Percentiles rank a stretch among this genome's conserved stretches.
Conservation (phyloP, 2,888 invertebrate species). For the Platypus cylindrus region DNA sequence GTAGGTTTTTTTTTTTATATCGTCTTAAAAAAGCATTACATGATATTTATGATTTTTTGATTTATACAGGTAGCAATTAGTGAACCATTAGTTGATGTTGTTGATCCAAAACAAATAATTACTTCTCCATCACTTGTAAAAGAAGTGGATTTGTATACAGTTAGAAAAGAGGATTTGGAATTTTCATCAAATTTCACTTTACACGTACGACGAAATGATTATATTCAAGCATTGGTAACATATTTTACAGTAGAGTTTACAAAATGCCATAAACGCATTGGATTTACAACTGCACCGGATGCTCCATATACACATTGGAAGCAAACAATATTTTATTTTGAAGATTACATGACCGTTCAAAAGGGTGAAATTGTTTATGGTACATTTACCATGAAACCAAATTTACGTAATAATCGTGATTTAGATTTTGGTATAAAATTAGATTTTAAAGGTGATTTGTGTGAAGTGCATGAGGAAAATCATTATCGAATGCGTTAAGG, state of each 20-base stretch:
- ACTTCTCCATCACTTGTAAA: conserved; percentile 90
- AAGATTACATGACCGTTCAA: conserved; percentile 94
- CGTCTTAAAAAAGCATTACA: too few species aligned
- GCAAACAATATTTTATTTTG: conserved; percentile 93
- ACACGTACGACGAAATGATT: conserved; percentile 76
- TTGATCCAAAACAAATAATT: conserved; percentile 97
- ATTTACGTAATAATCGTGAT: conserved; percentile 92
- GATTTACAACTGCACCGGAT: conserved; percentile 97
- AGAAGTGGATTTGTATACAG: conserved; percentile 96
- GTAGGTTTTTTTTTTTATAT: too few species aligned
- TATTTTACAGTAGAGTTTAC: conserved; percentile 99
- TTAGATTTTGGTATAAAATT: conserved; percentile 90
- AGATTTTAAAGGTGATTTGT: conserved; percentile 82
- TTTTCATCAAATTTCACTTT: conserved; percentile 81
- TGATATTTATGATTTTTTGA: too few species aligned
- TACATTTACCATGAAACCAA: conserved; percentile 86
- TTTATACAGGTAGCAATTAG: conserved; percentile 79
- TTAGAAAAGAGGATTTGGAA: conserved; percentile 87
- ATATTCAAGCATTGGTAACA: conserved; percentile 94
- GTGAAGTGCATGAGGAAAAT: conserved; percentile 73
- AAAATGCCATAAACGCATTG: conserved; percentile 95
- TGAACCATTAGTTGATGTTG: conserved; percentile 96
- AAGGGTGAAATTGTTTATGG: conserved; percentile 90
- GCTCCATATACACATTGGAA: conserved; percentile 99
- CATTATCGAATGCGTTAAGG: conserved; percentile 79